A percentile compares a stretch with the other conserved stretches of the same genome.
Evolutionary conservation across 2,797 vertebrate genomes (phyloP).

Genomic region (Streptopelia turtur): DNA sequence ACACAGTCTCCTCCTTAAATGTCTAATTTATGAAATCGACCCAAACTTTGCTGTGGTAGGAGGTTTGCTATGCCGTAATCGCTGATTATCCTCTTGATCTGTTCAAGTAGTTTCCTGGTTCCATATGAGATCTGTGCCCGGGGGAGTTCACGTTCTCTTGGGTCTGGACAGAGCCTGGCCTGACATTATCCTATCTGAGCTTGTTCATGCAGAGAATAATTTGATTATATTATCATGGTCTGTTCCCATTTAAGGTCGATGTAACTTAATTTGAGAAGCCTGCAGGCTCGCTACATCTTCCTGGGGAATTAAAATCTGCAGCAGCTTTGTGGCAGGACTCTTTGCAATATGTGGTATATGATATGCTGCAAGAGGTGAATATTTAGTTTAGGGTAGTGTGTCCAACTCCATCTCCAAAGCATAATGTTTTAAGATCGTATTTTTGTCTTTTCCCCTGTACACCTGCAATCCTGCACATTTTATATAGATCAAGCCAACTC

Average conservation of each 20-base stretch:
- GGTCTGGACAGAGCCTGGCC: not conserved
- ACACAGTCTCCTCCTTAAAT: not conserved
- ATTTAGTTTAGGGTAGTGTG: not conserved
- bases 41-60: not conserved
- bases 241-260: not conserved
- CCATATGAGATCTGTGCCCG: rapidly evolving
- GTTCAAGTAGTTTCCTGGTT: not conserved
- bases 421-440: not conserved
- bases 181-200: rapidly evolving
- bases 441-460: not conserved
- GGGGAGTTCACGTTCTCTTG: not conserved
- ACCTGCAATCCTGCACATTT: not conserved
- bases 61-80: not conserved
- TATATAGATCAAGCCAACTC: not conserved
- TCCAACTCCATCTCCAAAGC: not conserved
- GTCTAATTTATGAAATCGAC: not conserved
- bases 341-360: rapidly evolving
- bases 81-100: not conserved
- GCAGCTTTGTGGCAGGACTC: not conserved
- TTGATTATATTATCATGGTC: not conserved
- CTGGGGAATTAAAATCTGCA: not conserved
- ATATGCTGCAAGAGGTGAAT: not conserved
- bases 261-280: not conserved
- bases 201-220: not conserved
- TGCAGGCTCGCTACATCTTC: not conserved